phyloP scores from a whole-genome alignment of 2,797 vertebrate genomes.

The Pristis pectinata region DNA sequence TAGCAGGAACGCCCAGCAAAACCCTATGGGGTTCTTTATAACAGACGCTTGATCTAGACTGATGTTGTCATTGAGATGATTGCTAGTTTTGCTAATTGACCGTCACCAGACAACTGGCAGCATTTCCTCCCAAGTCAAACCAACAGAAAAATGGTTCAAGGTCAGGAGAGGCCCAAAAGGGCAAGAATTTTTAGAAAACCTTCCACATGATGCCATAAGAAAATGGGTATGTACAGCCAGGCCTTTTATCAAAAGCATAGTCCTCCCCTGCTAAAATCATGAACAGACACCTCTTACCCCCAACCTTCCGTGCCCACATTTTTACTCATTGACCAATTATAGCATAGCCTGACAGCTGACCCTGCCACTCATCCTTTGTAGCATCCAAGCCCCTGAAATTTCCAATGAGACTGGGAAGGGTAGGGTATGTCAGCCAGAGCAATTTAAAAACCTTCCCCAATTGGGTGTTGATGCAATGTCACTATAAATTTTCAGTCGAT shows the following conservation, averaged over 20 bases:
- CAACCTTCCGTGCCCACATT: too few species aligned
- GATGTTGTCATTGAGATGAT: neutral
- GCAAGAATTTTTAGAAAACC: neutral
- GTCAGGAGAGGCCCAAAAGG: neutral
- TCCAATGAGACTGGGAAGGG: neutral
- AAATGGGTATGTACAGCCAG: neutral
- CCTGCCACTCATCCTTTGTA: neutral
- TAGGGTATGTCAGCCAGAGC: neutral
- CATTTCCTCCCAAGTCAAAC: neutral
- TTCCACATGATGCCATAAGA: neutral
- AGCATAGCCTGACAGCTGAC: neutral
- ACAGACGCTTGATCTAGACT: neutral
- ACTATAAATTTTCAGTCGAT: neutral
- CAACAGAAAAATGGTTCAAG: neutral
- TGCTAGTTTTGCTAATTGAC: neutral
- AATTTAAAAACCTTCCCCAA: neutral
- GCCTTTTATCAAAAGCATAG: neutral
- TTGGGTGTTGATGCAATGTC: neutral
- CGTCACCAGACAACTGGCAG: neutral
- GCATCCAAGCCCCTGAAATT: neutral
- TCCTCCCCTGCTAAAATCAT: neutral
- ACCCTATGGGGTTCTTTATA: neutral
- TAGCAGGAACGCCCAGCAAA: neutral
- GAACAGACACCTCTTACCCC: too few species aligned
- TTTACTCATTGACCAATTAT: neutral